Evolutionary conservation across 2,888 invertebrate species (phyloP), one percentile per base, ranked within the genome.

Genomic region (Ormyrus pomaceus): DNA sequence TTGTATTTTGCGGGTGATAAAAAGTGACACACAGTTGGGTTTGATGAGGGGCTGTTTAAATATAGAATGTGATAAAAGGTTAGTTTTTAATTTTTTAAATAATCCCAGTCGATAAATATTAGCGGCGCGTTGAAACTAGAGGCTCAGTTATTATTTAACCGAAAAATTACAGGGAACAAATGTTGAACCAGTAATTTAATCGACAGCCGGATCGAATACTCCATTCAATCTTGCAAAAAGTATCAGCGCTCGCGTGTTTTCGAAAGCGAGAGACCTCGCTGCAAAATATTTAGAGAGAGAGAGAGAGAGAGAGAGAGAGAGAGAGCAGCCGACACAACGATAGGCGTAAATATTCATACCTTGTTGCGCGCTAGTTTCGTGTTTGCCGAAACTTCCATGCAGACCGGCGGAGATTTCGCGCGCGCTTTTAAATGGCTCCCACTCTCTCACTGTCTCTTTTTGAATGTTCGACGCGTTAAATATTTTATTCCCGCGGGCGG

Each of bases 301-400:
- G 45, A 0, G 46, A 10, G 45, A 68, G 51, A 66, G 64, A 45
- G 53, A 0, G 46, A 10, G 45, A 68, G 51, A 66, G 64, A 19
- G 53, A 0, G 46, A 10, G 45, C 34, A 2, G 34, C 34, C 11
- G 65, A 66, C 64, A 69, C 48, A 62, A 77, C 64, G 55, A 68
- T 69, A 34, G 45, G 50, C 50, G 69, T 69, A 80, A 77, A 80
- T 77, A 73, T 77, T 80, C 76, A 77, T 73, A 69, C 11, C 55
- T 61, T 34, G 56, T 78, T 68, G 66, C 66, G 72, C 34, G 55
- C 51, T 72, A 53, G 68, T 72, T 77, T 69, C 55, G 9, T 72
- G 56, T 72, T 80, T 68, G 77, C 50, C 68, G 51, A 72, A 62
- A 64, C 69, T 80, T 34, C 34, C 46, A 53, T 11, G 46, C 46